These are phyloP conservation scores for Ceratosolen solmsi DNA, from an alignment of 1,140 invertebrate species.

Conservation along the genomic window DNA sequence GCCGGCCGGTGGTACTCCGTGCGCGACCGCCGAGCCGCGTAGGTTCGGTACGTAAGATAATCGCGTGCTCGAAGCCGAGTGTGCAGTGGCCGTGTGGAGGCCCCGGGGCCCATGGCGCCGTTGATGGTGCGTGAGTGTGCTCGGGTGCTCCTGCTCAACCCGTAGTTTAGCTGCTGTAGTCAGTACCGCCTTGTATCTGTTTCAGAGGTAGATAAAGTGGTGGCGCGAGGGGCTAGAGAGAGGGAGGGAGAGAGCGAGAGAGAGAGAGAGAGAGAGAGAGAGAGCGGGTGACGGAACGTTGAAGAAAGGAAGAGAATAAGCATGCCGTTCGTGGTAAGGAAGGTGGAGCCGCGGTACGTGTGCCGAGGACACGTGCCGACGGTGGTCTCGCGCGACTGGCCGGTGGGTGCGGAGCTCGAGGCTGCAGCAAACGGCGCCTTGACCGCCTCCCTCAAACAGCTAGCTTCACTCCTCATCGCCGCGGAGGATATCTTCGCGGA, in stretches of 20 bases:
- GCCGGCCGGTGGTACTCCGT: constrained; percentile 61
- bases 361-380: constrained; percentile 70
- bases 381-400: constrained; percentile 64
- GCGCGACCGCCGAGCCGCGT: constrained; percentile 59
- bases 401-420: constrained; percentile 72
- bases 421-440: constrained; percentile 74
- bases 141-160: background rate
- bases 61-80: background rate
- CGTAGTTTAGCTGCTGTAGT: constrained; percentile 20
- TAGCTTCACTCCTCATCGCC: constrained; percentile 73
- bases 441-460: constrained; percentile 73
- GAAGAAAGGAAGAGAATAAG: background rate
- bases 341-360: constrained; percentile 69
- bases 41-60: background rate
- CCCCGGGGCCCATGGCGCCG: background rate
- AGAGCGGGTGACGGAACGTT: no score
- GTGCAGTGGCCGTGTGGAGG: background rate
- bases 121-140: constrained; percentile 3
- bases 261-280: no score
- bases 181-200: background rate
- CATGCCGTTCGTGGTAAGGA: constrained; percentile 72
- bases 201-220: background rate
- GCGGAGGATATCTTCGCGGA: constrained; percentile 76
- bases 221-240: no score
- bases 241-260: no score